Evolutionary conservation across 2,113 vertebrate genomes (phyloP).

Genomic region (Ahaetulla prasina): DNA sequence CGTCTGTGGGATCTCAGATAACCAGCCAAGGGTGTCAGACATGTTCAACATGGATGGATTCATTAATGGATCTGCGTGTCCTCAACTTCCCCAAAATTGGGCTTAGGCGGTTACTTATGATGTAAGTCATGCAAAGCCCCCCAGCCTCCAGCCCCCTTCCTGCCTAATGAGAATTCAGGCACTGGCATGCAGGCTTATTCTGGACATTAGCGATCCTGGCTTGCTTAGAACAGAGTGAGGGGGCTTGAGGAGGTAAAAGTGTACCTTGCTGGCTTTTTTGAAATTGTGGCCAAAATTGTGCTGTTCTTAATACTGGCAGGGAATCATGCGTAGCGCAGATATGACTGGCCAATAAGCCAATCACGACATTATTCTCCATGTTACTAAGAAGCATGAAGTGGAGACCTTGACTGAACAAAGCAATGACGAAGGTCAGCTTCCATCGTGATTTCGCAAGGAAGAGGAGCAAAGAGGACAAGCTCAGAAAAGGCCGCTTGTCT

Average conservation of each 20-base stretch:
- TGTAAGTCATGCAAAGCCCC: not conserved
- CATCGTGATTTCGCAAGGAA: not conserved
- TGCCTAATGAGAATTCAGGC: not conserved
- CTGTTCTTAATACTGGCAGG: not conserved
- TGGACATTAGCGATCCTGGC: not conserved
- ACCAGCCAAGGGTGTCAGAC: not conserved
- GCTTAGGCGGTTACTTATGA: not conserved
- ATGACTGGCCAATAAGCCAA: not conserved
- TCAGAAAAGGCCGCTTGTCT: not conserved
- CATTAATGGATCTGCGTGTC: not conserved
- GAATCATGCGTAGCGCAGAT: not conserved
- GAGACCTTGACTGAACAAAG: not conserved
- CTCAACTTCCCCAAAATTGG: not conserved
- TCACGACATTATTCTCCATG: not conserved
- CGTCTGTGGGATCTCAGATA: not conserved
- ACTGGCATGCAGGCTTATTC: not conserved
- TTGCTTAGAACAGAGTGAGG: not conserved
- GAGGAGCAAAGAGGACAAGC: not conserved
- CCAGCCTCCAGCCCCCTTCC: not conserved
- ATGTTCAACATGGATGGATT: not conserved
- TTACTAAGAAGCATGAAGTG: not conserved
- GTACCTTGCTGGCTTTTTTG: not conserved
- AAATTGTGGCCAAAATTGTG: not conserved
- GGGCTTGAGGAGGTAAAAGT: not conserved
- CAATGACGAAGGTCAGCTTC: not conserved